Base-by-base conservation (phyloP, 2,888 invertebrate genomes). In the Rhopalosiphum nymphaeae region DNA sequence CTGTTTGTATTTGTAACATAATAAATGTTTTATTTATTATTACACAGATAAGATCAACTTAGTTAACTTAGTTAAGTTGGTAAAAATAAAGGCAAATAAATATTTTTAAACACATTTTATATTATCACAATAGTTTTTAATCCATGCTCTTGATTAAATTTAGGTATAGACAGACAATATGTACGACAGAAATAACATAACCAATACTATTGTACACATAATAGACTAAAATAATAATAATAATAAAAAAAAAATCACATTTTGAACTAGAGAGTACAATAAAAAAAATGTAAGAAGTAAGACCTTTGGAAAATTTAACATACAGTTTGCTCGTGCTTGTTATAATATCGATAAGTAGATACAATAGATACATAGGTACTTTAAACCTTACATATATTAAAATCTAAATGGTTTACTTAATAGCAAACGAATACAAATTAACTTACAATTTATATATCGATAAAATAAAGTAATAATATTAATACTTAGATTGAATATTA, bases 391-490 rank as follows among this genome's bases (percentile, higher is more conserved):
- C 9, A 36, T 49, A n/a, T 44, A 36, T 91, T 29, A 42, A 53
- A 42, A 84, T 84, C 36, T 49, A 61, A 89, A 46, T 53, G 0
- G 56, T 53, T 91, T 42, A 56, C 53, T 91, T 16, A 9, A 84
- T 56, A 29, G 7, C 56, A 91, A 49, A 44, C 4, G 21, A 56
- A 56, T 53, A 84, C 13, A 91, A 84, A 56, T 91, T 49, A 42
- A 84, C 26, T 56, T 29, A 84, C 26, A 56, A 42, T 56, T 78
- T 36, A 36, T 36, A 21, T 36, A 16, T 53, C 56, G 53, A 4
- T 78, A 89, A 91, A 91, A 91, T 53, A 91, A 91, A 91, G 56
- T 56, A 91, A 91, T 91, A 53, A 56, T 84, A 56, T 42, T 21
- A 42, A 84, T 84, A 91, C 53, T 13, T 86, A 29, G 26, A 86